Evolutionary conservation across 1,140 invertebrate genomes (phyloP).

Genomic region (Trichonephila clavata): DNA sequence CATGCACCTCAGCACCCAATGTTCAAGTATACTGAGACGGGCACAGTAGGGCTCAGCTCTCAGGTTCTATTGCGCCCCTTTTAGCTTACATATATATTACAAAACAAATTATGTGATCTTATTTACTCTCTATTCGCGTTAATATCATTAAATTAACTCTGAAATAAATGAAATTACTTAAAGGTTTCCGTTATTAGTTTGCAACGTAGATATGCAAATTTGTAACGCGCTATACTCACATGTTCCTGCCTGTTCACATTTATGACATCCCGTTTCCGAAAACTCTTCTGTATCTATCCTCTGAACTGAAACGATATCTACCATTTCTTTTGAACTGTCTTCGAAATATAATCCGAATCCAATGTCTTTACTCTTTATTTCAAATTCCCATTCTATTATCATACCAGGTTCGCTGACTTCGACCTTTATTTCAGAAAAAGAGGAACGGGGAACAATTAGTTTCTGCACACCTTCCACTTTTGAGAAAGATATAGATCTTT

Average conservation of each 20-base stretch:
- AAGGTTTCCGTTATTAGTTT: not conserved
- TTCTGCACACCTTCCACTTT: not conserved
- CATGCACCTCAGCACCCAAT: too few relatives aligned
- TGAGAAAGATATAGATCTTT: not conserved
- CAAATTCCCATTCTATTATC: conserved; percentile 65
- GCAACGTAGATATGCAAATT: not conserved
- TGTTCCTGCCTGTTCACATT: not conserved
- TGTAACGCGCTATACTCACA: not conserved
- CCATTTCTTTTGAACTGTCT: not conserved
- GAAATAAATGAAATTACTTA: not conserved
- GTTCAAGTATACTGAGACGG: too few relatives aligned
- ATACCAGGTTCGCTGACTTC: conserved; percentile 30
- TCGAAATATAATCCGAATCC: conserved; percentile 51
- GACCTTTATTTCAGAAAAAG: conserved; percentile 20
- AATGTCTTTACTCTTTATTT: conserved; percentile 52
- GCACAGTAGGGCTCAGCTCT: too few relatives aligned
- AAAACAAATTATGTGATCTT: too few relatives aligned
- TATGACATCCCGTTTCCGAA: not conserved
- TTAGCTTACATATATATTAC: too few relatives aligned
- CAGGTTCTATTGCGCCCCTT: too few relatives aligned
- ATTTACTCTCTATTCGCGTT: too few relatives aligned
- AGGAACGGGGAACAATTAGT: not conserved
- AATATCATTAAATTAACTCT: too few relatives aligned
- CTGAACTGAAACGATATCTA: not conserved
- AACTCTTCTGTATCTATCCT: not conserved